Percentiles rank a stretch among this genome's conserved stretches.
phyloP scores from a whole-genome alignment of 2,113 vertebrate species.

The Rhabdomys dilectus region DNA sequence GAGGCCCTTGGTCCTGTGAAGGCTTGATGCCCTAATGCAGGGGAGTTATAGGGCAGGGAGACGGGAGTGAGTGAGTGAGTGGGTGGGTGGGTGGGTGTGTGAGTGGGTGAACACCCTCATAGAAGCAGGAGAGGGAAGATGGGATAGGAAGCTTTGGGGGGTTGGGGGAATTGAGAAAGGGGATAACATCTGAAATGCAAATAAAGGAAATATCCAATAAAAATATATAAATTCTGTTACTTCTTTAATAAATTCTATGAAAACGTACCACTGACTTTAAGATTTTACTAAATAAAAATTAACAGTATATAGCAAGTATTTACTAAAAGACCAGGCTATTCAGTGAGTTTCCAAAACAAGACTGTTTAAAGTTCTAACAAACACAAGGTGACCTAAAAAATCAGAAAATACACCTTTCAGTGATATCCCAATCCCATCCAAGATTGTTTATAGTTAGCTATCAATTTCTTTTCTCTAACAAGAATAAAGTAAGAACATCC shows the following conservation, averaged over 20 bases:
- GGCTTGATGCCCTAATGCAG: no score
- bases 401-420: conserved; percentile 68
- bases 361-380: conserved; percentile 72
- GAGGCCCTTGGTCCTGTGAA: no score
- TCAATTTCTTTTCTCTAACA: conserved; percentile 84
- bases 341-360: conserved; percentile 40
- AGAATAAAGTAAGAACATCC: conserved; percentile 83
- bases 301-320: conserved; percentile 49
- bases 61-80: no score
- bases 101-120: no score
- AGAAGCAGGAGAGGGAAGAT: no score
- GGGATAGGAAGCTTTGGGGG: no score
- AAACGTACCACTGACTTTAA: conserved; percentile 52
- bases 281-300: conserved; percentile 63
- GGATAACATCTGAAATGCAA: no score
- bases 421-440: conserved; percentile 74
- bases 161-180: no score
- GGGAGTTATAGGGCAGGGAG: no score
- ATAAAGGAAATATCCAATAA: no score
- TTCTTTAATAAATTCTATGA: conserved; percentile 57
- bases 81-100: no score
- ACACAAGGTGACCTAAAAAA: conserved; percentile 77
- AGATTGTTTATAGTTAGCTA: conserved; percentile 83
- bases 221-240: background rate
- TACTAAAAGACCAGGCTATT: conserved; percentile 65